Evolutionary conservation across 2,113 vertebrate genomes (phyloP).

Genomic region (Hyaena hyaena): DNA sequence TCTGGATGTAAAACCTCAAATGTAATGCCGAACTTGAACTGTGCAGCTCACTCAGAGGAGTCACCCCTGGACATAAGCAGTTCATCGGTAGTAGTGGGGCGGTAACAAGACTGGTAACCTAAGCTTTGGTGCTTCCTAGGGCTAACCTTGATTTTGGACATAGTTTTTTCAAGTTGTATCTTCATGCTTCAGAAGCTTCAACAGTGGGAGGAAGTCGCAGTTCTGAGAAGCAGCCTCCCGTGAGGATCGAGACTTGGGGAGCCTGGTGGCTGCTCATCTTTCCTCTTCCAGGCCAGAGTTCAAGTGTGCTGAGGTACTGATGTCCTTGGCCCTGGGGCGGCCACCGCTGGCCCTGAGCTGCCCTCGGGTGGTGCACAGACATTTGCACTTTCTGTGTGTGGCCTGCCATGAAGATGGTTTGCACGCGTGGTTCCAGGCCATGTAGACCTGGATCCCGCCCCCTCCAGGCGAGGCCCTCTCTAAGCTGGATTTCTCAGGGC

Average conservation of each 20-base stretch:
- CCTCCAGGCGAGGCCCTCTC: not conserved
- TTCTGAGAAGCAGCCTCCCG: not conserved
- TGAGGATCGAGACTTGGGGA: not conserved
- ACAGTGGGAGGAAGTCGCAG: not conserved
- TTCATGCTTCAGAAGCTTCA: not conserved
- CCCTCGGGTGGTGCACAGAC: not conserved
- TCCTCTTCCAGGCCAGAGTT: not conserved
- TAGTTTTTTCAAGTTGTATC: not conserved
- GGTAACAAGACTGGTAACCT: not conserved
- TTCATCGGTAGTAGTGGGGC: not conserved
- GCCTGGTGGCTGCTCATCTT: not conserved
- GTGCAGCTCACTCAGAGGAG: not conserved
- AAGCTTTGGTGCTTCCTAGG: not conserved
- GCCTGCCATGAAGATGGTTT: not conserved
- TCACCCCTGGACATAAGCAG: not conserved
- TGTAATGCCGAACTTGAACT: not conserved
- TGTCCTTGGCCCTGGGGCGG: not conserved
- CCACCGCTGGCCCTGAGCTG: not conserved
- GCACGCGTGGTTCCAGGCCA: rapidly evolving
- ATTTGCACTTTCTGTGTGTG: not conserved
- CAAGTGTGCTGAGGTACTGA: not conserved
- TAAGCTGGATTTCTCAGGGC: not conserved
- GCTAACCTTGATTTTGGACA: not conserved
- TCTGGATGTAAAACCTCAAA: not conserved
- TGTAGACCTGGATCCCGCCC: not conserved